These are phyloP conservation scores for Oxyteleia sp. DNA, from an alignment of 2,888 invertebrate genomes.

Conservation along the genomic window DNA sequence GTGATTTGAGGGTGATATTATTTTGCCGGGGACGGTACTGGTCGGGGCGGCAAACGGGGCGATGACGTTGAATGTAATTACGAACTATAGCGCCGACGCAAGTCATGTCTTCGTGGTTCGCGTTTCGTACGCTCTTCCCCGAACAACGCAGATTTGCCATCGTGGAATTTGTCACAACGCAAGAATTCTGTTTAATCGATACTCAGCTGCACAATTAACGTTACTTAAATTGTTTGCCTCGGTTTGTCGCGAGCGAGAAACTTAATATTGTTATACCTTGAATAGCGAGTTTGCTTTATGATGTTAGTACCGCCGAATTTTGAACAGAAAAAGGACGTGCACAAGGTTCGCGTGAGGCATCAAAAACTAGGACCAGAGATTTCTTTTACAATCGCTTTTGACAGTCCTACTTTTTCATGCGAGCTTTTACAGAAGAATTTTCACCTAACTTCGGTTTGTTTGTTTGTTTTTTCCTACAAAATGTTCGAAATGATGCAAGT, in stretches of 20 bases:
- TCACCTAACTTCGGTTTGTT: conserved; percentile 12
- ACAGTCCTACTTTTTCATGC: conserved; percentile 40
- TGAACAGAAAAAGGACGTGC: conserved; percentile 29
- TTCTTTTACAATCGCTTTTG: conserved; percentile 14
- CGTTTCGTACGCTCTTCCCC: conserved; percentile 28
- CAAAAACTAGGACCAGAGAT: conserved; percentile 32
- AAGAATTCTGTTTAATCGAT: conserved; percentile 36
- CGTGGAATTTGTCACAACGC: conserved; percentile 66
- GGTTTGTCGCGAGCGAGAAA: conserved; percentile 26
- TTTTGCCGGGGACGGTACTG: too few species aligned
- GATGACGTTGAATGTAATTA: conserved; percentile 28
- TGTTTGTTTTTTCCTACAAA: conserved; percentile 27
- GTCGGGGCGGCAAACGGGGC: too few species aligned
- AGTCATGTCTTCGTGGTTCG: neutral
- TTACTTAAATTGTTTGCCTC: conserved; percentile 51
- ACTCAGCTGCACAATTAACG: conserved; percentile 66
- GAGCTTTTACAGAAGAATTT: conserved; percentile 3
- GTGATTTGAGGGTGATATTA: too few species aligned
- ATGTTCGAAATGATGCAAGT: conserved; percentile 51
- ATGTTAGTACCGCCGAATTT: conserved; percentile 47
- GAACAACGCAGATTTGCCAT: conserved; percentile 65
- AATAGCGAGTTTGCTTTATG: conserved; percentile 33
- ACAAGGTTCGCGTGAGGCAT: conserved; percentile 5
- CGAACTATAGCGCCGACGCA: conserved; percentile 14
- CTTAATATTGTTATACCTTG: conserved; percentile 57